phyloP scores from a whole-genome alignment of 2,888 invertebrate species.

The Habrosyne pyritoides region DNA sequence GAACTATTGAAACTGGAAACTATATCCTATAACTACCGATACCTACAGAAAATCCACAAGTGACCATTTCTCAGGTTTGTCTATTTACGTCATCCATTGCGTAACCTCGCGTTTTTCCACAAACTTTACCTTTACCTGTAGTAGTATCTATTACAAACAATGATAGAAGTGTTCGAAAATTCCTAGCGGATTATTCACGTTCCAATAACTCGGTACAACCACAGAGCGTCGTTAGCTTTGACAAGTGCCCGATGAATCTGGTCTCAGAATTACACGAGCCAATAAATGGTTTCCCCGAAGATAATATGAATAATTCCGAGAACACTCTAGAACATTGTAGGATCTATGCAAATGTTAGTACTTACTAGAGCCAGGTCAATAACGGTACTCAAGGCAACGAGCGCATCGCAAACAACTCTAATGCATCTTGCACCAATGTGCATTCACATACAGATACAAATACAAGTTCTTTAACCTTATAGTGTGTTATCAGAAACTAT shows the following conservation, averaged over 20 bases:
- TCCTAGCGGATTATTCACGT: constrained; percentile 20
- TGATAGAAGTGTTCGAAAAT: constrained; percentile 21
- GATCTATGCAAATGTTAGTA: constrained; percentile 29
- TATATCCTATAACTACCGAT: not conserved
- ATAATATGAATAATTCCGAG: constrained; percentile 20
- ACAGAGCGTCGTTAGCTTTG: not conserved
- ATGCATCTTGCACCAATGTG: constrained; percentile 64
- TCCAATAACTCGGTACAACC: constrained; percentile 23
- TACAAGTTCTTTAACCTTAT: constrained; percentile 52
- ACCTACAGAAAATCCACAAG: not conserved
- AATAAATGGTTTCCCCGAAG: constrained; percentile 22
- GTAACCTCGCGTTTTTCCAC: constrained; percentile 6
- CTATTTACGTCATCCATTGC: constrained; percentile 31
- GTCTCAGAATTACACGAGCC: not conserved
- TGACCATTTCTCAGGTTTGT: constrained; percentile 21
- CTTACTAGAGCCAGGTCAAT: constrained; percentile 59
- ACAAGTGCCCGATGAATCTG: not conserved
- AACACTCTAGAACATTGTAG: constrained; percentile 35
- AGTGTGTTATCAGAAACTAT: constrained; percentile 52
- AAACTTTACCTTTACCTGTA: constrained; percentile 5
- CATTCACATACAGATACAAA: constrained; percentile 43
- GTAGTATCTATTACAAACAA: constrained; percentile 14
- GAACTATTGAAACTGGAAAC: not conserved
- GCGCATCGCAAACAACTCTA: constrained; percentile 66
- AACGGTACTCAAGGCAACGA: constrained; percentile 66